These are phyloP conservation scores for Drosophila chauvacae DNA, from an alignment of 1,140 invertebrate genomes.

Conservation along the genomic window DNA sequence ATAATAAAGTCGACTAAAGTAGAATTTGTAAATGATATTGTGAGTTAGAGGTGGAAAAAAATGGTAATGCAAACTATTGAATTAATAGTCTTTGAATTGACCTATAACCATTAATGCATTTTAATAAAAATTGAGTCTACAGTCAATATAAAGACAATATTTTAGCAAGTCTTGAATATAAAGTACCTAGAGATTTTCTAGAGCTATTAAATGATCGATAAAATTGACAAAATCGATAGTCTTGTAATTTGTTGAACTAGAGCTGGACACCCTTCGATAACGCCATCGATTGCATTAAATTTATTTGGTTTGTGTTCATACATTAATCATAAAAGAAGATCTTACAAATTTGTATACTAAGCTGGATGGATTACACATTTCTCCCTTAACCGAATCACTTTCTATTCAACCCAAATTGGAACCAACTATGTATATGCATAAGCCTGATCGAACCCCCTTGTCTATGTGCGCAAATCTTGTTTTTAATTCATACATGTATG, in stretches of 20 bases:
- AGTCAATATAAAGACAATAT: too few species aligned
- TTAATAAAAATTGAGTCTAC: too few species aligned
- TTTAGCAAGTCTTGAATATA: not conserved
- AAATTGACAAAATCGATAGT: not conserved
- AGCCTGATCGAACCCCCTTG: not conserved
- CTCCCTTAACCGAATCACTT: not conserved
- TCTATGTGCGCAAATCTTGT: slow-evolving; percentile 4
- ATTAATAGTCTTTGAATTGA: not conserved
- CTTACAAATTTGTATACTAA: not conserved
- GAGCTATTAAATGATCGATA: too few species aligned
- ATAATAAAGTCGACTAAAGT: not conserved
- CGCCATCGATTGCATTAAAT: not conserved
- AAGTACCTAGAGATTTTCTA: not conserved
- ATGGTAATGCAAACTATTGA: not conserved
- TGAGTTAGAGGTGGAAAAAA: not conserved
- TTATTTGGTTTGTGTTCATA: not conserved
- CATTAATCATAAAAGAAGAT: not conserved
- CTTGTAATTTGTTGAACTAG: not conserved
- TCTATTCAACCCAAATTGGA: not conserved
- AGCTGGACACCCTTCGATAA: not conserved
- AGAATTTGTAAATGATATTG: not conserved
- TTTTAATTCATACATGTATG: slow-evolving; percentile 22
- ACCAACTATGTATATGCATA: not conserved
- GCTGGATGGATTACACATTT: not conserved
- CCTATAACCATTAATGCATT: too few species aligned